phyloP scores from a whole-genome alignment of 2,797 vertebrate genomes.

The Fundulus diaphanus region DNA sequence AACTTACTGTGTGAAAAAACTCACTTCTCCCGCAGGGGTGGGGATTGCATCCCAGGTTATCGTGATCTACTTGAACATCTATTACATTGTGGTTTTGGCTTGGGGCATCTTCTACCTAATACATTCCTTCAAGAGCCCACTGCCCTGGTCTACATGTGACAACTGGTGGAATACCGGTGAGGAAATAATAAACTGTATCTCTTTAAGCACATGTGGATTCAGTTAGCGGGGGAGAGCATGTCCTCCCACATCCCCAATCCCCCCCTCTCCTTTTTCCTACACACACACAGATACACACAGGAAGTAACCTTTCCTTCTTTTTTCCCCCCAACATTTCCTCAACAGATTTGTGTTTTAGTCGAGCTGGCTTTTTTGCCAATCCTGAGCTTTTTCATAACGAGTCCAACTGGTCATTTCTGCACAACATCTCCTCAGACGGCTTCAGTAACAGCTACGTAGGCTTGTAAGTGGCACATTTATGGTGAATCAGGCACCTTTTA shows the following conservation, averaged over 20 bases:
- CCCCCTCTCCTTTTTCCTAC: no score
- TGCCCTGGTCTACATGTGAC: conserved; percentile 90
- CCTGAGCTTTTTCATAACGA: conserved; percentile 36
- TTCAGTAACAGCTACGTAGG: not conserved
- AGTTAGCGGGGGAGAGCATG: not conserved
- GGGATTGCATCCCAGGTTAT: conserved; percentile 90
- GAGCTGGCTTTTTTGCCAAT: conserved; percentile 18
- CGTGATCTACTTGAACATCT: conserved; percentile 87
- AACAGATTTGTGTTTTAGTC: conserved; percentile 57
- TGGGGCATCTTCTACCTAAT: conserved; percentile 92
- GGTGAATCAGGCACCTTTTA: not conserved
- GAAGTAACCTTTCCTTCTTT: not conserved
- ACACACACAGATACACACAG: no score
- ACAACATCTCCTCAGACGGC: conserved; percentile 45
- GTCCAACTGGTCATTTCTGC: conserved; percentile 69
- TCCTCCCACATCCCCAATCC: not conserved
- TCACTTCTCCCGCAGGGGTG: conserved; percentile 79
- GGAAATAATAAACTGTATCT: not conserved
- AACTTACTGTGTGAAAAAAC: conserved; percentile 11
- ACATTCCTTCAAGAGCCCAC: conserved; percentile 83
- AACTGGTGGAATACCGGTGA: conserved; percentile 93
- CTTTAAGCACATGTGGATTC: conserved; percentile 18
- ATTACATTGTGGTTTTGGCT: conserved; percentile 90
- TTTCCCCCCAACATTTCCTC: not conserved
- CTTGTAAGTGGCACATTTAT: conserved; percentile 53